Percentiles rank a stretch among this genome's conserved stretches.
Evolutionary conservation across 2,797 vertebrate genomes (phyloP).

Genomic region (Myoxocephalus aenaeus): DNA sequence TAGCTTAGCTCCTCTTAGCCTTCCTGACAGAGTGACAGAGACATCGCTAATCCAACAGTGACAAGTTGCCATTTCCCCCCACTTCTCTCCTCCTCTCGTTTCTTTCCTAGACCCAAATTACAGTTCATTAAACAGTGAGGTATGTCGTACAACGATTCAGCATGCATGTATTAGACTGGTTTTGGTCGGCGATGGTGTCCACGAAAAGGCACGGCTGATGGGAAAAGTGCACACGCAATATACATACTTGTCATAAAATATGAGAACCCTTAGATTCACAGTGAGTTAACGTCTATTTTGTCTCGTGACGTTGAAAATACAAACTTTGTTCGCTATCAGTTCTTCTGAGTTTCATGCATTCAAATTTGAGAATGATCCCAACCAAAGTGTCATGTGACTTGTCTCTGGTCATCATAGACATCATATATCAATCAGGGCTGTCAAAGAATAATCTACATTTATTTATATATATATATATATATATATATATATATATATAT

Average conservation of each 20-base stretch:
- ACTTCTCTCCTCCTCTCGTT: not conserved
- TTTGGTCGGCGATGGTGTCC: not conserved
- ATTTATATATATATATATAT: too few species aligned
- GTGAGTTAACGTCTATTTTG: not conserved
- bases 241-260: not conserved
- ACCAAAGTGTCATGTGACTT: not conserved
- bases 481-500: too few species aligned
- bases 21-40: slow-evolving; percentile 74
- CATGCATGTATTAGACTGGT: not conserved
- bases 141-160: slow-evolving; percentile 20
- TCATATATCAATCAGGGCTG: too few species aligned
- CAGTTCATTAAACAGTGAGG: slow-evolving; percentile 38
- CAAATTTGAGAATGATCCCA: not conserved
- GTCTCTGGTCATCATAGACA: not conserved
- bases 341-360: not conserved
- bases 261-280: not conserved
- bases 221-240: not conserved
- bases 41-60: slow-evolving; percentile 74
- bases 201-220: not conserved
- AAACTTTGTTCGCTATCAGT: too few species aligned
- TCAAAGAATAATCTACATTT: too few species aligned
- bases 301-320: not conserved
- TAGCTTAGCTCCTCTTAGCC: slow-evolving; percentile 76
- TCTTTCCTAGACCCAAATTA: slow-evolving; percentile 48
- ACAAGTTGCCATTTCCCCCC: slow-evolving; percentile 65